phyloP scores from a whole-genome alignment of 2,888 invertebrate species.

The Aspidiotus destructor region DNA sequence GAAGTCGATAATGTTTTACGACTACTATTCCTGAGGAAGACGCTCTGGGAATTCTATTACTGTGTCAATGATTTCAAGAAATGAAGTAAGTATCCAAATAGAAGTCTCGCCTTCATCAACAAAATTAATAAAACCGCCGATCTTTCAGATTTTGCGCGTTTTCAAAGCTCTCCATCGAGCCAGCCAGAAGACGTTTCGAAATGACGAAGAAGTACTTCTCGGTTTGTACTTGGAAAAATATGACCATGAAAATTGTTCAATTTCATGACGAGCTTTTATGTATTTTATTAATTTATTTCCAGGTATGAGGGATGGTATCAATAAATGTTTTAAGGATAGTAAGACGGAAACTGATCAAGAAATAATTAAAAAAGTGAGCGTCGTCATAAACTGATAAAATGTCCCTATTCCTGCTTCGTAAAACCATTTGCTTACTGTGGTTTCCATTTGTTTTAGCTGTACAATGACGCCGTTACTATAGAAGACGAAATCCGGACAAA shows the following conservation, averaged over 20 bases:
- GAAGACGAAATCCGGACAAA: constrained; percentile 20
- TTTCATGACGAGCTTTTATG: not conserved
- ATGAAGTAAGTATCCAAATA: too few species aligned
- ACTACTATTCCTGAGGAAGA: too few species aligned
- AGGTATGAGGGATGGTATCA: constrained; percentile 61
- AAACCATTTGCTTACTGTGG: not conserved
- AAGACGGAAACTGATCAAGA: constrained; percentile 51
- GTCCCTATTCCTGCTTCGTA: not conserved
- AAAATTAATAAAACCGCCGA: not conserved
- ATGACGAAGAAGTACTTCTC: constrained; percentile 53
- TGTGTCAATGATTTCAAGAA: too few species aligned
- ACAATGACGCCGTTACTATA: constrained; percentile 1
- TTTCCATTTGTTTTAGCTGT: constrained; percentile 8
- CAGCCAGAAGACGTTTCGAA: constrained; percentile 55
- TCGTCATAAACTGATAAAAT: not conserved
- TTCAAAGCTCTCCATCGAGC: constrained; percentile 66
- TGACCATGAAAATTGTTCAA: constrained; percentile 13
- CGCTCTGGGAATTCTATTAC: too few species aligned
- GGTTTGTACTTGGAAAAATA: constrained; percentile 39
- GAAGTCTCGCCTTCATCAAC: too few species aligned
- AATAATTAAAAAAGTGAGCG: constrained; percentile 54
- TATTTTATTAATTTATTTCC: constrained; percentile 20
- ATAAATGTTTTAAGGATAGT: constrained; percentile 62
- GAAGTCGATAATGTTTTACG: too few species aligned
- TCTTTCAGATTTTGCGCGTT: constrained; percentile 52